Base-by-base conservation (phyloP, 2,888 invertebrate species). In the Acanthosoma haemorrhoidale region DNA sequence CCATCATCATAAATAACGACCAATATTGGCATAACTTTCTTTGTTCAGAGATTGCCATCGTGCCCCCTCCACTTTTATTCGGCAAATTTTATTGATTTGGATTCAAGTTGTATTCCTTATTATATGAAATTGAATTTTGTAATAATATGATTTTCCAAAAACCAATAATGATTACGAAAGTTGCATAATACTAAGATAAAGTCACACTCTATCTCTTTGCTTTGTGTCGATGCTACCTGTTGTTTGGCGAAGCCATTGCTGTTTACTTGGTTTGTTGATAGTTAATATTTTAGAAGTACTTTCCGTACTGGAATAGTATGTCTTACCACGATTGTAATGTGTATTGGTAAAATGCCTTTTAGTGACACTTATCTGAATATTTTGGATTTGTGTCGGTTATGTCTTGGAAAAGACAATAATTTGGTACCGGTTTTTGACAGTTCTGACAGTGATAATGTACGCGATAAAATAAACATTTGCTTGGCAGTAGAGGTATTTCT, bases 401-500 rank as follows among this genome's bases (percentile, higher is more conserved):
- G 69, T 31, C 36, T 69, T 2, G 61, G 36, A 15, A 61, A 61
- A 36, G 61, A 61, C 1, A 29, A 41, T 16, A 68, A 6, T 38
- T 58, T 68, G 32, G 38, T 16, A 57, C 43, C 68, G 34, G 36
- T 68, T 29, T 68, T 68, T 38, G 59, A 68, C 21, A 38, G 15
- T 21, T 15, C 15, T 8, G 11, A 31, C n/a, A 13, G 41, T 16
- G n/a, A 29, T 18, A 25, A 60, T 31, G 6, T 69, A 16, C n/a
- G 25, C 13, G 60, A 71, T 15, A 71, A 59, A 64, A 71, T 71
- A 4, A 51, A 51, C 31, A 25, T 41, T 25, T 71, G 71, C 36
- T 43, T 71, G 1, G 21, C 69, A 3, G 64, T 71, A 21, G 29
- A 69, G 66, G 71, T 71, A 64, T 13, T 34, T 15, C 16, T 25